A percentile compares a stretch with the other conserved stretches of the same genome.
phyloP scores from a whole-genome alignment of 2,888 invertebrate species.

The Esperia sulphurella region DNA sequence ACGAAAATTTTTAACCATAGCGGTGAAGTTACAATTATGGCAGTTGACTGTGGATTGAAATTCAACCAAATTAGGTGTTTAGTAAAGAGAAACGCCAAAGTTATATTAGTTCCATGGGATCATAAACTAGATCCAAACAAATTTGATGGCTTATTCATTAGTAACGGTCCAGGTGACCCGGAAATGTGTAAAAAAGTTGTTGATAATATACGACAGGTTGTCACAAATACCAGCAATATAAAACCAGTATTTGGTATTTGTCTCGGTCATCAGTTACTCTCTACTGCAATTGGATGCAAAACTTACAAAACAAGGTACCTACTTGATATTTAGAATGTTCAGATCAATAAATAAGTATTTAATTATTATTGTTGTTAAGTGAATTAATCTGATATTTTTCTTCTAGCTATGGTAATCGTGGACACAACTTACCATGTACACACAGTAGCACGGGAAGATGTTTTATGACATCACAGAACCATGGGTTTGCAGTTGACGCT shows the following conservation, averaged over 20 bases:
- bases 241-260: constrained; percentile 99
- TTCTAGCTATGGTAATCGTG: constrained; percentile 96
- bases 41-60: constrained; percentile 97
- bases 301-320: constrained; percentile 96
- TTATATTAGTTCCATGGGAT: constrained; percentile 97
- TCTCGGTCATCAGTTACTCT: constrained; percentile 96
- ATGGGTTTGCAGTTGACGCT: constrained; percentile 95
- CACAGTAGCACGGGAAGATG: constrained; percentile 93
- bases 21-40: constrained; percentile 89
- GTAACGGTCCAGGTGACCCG: constrained; percentile 99
- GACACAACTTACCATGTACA: constrained; percentile 98
- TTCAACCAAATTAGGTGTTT: constrained; percentile 97
- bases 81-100: constrained; percentile 89
- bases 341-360: too few species aligned
- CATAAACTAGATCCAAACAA: constrained; percentile 81
- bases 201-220: constrained; percentile 81
- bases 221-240: constrained; percentile 61
- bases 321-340: not conserved
- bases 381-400: constrained; percentile 6
- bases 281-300: constrained; percentile 93
- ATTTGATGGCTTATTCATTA: constrained; percentile 97
- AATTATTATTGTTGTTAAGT: not conserved
- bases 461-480: constrained; percentile 99
- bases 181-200: constrained; percentile 88
- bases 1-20: constrained; percentile 83